Percentiles rank a stretch among this genome's conserved stretches.
Evolutionary conservation across 92 coral and sea anemone species (phyloP).

Genomic region (Zoanthus sansibaricus): DNA sequence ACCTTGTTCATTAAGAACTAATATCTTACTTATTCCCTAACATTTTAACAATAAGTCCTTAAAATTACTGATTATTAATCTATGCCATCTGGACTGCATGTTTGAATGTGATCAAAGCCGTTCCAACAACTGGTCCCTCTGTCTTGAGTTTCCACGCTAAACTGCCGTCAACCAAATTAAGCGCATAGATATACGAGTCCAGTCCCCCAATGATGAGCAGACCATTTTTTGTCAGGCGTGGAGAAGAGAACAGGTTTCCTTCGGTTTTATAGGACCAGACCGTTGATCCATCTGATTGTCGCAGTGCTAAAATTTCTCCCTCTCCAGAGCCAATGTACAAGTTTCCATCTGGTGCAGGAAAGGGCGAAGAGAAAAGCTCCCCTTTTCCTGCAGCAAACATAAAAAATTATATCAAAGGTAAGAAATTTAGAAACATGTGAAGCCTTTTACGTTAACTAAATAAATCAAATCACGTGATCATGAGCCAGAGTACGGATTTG

Average conservation of each 20-base stretch:
- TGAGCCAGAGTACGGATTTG: no score
- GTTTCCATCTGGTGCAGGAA: slow-evolving; percentile 81
- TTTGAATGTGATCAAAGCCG: slow-evolving; percentile 75
- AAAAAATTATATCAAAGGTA: background rate
- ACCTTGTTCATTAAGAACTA: no score
- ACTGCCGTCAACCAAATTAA: slow-evolving; percentile 73
- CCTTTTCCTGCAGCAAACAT: slow-evolving; percentile 66
- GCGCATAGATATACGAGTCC: slow-evolving; percentile 83
- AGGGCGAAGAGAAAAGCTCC: slow-evolving; percentile 87
- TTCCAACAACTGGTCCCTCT: slow-evolving; percentile 92
- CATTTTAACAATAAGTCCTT: background rate
- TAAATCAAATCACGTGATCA: no score
- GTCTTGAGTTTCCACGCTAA: slow-evolving; percentile 93
- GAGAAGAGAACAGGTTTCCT: slow-evolving; percentile 81
- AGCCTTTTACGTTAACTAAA: no score
- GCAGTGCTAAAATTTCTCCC: slow-evolving; percentile 85
- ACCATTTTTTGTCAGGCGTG: slow-evolving; percentile 83
- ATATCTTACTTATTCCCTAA: no score
- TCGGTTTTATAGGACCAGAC: slow-evolving; percentile 87
- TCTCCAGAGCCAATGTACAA: slow-evolving; percentile 90
- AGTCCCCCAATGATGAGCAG: slow-evolving; percentile 84
- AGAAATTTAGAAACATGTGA: no score
- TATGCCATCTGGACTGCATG: slow-evolving; percentile 70
- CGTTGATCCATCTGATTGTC: slow-evolving; percentile 80
- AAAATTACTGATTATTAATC: background rate